These are phyloP conservation scores for Melikaiella ostensackeni DNA, from an alignment of 2,888 invertebrate species.

Conservation along the genomic window DNA sequence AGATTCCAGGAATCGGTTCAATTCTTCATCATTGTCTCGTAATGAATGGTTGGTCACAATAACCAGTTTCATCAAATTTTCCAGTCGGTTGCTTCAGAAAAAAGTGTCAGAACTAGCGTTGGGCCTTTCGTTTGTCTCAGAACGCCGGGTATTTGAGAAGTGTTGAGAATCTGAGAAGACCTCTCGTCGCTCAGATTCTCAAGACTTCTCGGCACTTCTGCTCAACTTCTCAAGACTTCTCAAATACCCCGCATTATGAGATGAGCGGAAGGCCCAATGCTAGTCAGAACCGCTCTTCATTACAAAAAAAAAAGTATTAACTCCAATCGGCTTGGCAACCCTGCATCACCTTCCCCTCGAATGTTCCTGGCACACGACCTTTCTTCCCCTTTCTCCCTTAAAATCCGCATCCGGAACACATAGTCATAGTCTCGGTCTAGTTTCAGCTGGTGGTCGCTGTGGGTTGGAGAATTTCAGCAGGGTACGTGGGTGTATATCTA, in stretches of 20 bases:
- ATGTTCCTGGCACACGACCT: slow-evolving; percentile 29
- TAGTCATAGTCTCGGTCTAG: slow-evolving; percentile 34
- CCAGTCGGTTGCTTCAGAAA: background rate
- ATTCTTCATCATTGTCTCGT: background rate
- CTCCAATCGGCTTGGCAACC: slow-evolving; percentile 29
- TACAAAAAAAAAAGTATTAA: slow-evolving; percentile 12
- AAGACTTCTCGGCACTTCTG: no score
- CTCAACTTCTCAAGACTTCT: no score
- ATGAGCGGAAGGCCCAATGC: no score
- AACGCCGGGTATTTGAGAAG: no score
- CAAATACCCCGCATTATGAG: no score
- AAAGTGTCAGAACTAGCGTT: background rate
- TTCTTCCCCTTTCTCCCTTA: slow-evolving; percentile 17
- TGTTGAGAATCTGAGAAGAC: no score
- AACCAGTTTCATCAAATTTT: background rate
- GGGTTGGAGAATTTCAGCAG: slow-evolving; percentile 28
- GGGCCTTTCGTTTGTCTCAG: no score
- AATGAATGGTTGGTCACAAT: no score
- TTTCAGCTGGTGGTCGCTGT: slow-evolving; percentile 55
- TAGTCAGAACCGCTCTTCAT: slow-evolving; percentile 19
- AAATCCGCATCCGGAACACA: slow-evolving; percentile 35
- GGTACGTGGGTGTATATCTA: slow-evolving; percentile 6
- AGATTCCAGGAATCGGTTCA: background rate
- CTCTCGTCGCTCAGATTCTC: no score
- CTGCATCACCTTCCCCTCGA: slow-evolving; percentile 38